Evolutionary conservation across 2,113 vertebrate species (phyloP).

Genomic region (Pangasianodon gigas): DNA sequence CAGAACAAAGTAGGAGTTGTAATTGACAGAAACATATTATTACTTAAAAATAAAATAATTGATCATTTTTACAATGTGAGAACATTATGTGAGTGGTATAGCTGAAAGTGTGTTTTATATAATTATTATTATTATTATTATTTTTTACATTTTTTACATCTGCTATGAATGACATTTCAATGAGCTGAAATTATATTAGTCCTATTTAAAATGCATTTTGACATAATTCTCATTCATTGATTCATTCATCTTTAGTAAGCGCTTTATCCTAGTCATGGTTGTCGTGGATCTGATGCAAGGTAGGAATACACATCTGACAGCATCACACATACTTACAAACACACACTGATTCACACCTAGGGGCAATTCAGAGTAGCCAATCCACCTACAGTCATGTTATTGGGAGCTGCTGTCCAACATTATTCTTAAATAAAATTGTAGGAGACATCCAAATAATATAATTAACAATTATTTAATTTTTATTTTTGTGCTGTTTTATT

Average conservation of each 20-base stretch:
- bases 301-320: neutral
- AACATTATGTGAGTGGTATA: neutral
- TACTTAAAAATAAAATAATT: neutral
- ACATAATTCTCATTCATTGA: neutral
- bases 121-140: neutral
- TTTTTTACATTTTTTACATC: neutral
- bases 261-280: neutral
- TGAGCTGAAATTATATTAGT: neutral
- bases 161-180: neutral
- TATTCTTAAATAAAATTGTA: neutral
- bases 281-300: neutral
- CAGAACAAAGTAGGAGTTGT: neutral
- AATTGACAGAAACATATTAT: neutral
- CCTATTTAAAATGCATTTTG: neutral
- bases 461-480: neutral
- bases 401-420: neutral
- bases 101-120: neutral
- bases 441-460: neutral
- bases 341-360: neutral
- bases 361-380: neutral
- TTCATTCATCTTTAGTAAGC: neutral
- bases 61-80: neutral
- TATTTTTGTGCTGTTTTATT: neutral
- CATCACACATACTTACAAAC: neutral
- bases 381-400: neutral